Conservation (phyloP, 1,140 invertebrate species). For the Drosophila burlai region DNA sequence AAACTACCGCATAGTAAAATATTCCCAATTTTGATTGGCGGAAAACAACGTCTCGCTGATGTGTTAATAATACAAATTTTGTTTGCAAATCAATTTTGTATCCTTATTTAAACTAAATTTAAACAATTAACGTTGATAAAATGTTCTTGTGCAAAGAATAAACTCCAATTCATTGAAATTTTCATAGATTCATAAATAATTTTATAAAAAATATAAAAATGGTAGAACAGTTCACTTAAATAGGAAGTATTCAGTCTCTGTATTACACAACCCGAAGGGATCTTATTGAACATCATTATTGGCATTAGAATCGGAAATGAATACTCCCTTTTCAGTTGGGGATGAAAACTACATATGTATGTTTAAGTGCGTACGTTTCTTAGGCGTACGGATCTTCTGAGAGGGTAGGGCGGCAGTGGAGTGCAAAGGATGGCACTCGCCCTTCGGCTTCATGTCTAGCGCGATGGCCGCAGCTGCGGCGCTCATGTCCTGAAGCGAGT, state of each 20-base stretch:
- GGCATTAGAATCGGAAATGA: not conserved
- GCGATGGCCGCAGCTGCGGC: constrained; percentile 72
- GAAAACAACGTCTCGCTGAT: not conserved
- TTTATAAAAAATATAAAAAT: not conserved
- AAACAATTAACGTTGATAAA: too few species aligned
- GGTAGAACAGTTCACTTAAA: not conserved
- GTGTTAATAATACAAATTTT: too few species aligned
- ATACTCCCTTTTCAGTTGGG: not conserved
- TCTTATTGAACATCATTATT: not conserved
- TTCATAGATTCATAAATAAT: not conserved
- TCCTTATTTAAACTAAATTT: too few species aligned
- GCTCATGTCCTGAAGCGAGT: constrained; percentile 73
- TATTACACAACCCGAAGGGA: not conserved
- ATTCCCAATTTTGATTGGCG: not conserved
- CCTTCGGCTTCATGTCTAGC: constrained; percentile 74
- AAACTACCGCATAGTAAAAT: too few species aligned
- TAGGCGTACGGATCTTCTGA: constrained; percentile 61
- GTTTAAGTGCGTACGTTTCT: constrained; percentile 72
- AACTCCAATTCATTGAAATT: not conserved
- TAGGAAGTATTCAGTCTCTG: not conserved
- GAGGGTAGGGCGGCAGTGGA: constrained; percentile 39
- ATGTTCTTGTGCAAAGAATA: not conserved
- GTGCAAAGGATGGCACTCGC: constrained; percentile 29
- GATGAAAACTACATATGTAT: not conserved
- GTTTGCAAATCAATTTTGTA: too few species aligned